Evolutionary conservation across 2,888 invertebrate genomes (phyloP).

Genomic region (Ectemnius continuus): DNA sequence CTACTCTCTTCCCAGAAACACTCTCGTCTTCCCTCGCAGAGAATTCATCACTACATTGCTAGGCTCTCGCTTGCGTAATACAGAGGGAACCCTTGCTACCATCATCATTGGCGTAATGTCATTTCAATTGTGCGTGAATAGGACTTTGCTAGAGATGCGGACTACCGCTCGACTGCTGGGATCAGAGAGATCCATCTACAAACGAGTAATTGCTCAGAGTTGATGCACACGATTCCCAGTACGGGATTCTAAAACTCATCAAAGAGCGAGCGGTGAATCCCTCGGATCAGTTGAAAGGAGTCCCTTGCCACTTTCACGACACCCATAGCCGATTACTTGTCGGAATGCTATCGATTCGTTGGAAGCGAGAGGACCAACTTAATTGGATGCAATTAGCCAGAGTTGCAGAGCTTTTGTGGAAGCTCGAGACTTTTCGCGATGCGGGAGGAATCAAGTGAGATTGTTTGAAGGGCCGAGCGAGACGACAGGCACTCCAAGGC

Average conservation of each 20-base stretch:
- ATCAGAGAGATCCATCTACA: constrained; percentile 14
- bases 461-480: neutral
- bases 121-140: constrained; percentile 29
- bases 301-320: constrained; percentile 3
- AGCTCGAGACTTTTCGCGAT: neutral
- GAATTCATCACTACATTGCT: neutral
- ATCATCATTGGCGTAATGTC: constrained; percentile 10
- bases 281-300: neutral
- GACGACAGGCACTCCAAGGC: too few relatives aligned
- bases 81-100: neutral
- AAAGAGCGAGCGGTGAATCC: constrained; percentile 12
- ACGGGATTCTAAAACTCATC: constrained; percentile 20
- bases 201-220: constrained; percentile 42
- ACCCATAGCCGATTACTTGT: neutral
- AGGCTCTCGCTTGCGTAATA: neutral
- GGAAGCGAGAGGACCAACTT: neutral
- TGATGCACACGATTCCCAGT: constrained; percentile 43
- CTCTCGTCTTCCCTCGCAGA: neutral
- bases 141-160: constrained; percentile 1
- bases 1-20: neutral
- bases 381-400: constrained; percentile 28
- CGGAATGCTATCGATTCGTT: neutral
- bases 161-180: neutral
- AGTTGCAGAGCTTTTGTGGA: neutral
- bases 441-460: neutral